Evolutionary conservation across 2,888 invertebrate species (phyloP), one percentile per base, ranked within the genome.

Genomic region (Seira sanloemensis): DNA sequence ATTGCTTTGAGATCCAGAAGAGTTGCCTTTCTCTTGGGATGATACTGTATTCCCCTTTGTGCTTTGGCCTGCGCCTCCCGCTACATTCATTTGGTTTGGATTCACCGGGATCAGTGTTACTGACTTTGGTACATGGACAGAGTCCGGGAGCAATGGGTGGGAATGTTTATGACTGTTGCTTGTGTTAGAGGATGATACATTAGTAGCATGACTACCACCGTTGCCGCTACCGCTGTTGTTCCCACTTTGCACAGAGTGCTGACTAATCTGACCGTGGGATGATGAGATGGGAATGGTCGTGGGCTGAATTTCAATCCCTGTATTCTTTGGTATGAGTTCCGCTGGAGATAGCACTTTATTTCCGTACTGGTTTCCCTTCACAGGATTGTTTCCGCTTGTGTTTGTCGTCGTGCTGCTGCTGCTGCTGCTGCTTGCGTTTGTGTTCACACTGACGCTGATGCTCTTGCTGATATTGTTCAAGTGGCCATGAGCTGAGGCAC

Each of bases 71-170:
- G 71, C 46, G 21, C 19, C 23, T 23, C 9, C 72, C 16, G 68
- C 2, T n/a, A n/a, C 21, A 62, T 62, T 62, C 54, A 79, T 66
- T 54, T 85, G 83, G 37, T 85, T 86, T n/a, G 89, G 88, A 80
- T 88, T 89, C 37, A 89, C 89, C 16, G 89, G 89, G 76, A 88
- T 89, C 26, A 89, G 84, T 21, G 89, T 89, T 26, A 89, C 89
- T 5, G 89, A 89, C 81, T 89, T 89, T 68, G 89, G 89, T 2
- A 89, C 89, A 84, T 89, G 89, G n/a, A 89, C 88, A 18, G 89
- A 88, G 77, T 89, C 89, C 18, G 89, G 88, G 24, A 89, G 85
- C 62, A 88, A 72, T 79, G 88, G 88, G 84, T 88, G 88, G 77
- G 85, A 85, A 76, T 85, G 80, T 74, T 79, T 76, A 86, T 84